These are phyloP conservation scores for Illadopsis cleaveri DNA, from an alignment of 2,113 vertebrate species.

Conservation along the genomic window DNA sequence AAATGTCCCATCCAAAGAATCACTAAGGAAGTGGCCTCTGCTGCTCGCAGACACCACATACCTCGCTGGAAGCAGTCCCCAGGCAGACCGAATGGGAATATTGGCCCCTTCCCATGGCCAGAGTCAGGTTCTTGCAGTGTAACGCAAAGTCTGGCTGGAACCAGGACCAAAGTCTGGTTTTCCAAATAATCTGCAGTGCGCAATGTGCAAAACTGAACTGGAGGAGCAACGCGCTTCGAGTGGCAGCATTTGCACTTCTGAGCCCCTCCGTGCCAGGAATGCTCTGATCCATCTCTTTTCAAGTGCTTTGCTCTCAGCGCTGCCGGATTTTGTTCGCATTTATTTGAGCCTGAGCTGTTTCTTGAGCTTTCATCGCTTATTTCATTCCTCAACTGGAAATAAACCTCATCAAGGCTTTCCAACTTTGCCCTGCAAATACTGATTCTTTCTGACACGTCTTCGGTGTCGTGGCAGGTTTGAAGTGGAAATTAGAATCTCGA, in stretches of 20 bases:
- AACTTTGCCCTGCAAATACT: neutral
- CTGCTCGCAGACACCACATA: neutral
- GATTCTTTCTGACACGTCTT: neutral
- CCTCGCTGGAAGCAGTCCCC: neutral
- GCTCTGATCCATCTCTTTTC: neutral
- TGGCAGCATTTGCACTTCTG: neutral
- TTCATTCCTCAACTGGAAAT: neutral
- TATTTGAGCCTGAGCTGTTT: neutral
- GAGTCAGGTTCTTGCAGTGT: neutral
- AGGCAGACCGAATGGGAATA: neutral
- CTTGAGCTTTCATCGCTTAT: neutral
- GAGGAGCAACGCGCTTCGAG: fast-evolving
- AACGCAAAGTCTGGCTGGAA: neutral
- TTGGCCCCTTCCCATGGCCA: neutral
- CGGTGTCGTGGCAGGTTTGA: neutral
- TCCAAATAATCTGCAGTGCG: neutral
- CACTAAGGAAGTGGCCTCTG: slow-evolving; percentile 13
- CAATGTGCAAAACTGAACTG: fast-evolving
- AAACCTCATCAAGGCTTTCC: neutral
- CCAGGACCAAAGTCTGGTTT: neutral
- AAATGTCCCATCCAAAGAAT: slow-evolving; percentile 18
- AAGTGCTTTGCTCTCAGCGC: neutral
- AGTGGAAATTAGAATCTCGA: neutral
- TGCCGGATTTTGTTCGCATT: fast-evolving
- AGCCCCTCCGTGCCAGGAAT: neutral